A percentile compares a stretch with the other conserved stretches of the same genome.
phyloP scores from a whole-genome alignment of 2,113 vertebrate species.

The Alces alces region DNA sequence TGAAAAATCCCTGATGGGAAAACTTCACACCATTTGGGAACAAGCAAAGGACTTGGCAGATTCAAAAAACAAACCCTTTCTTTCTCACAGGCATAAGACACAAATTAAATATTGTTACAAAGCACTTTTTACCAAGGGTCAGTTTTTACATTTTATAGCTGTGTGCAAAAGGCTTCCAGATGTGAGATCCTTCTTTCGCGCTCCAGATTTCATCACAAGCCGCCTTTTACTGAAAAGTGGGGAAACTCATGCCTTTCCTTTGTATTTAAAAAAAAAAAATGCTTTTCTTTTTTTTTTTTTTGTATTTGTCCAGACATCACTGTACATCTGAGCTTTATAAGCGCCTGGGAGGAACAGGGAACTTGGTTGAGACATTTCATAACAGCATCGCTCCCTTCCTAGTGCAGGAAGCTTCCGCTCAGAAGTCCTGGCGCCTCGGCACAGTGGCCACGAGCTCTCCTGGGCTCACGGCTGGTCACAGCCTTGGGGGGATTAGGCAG shows the following conservation, averaged over 20 bases:
- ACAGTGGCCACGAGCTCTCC: not conserved
- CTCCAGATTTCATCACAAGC: slow-evolving; percentile 70
- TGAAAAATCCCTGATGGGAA: not conserved
- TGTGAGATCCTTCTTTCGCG: slow-evolving; percentile 74
- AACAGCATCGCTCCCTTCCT: not conserved
- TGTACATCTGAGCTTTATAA: slow-evolving; percentile 83
- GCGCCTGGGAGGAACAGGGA: slow-evolving; percentile 70
- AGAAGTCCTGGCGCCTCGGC: slow-evolving; percentile 35
- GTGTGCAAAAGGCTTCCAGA: slow-evolving; percentile 80
- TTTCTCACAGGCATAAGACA: slow-evolving; percentile 78
- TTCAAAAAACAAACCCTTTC: slow-evolving; percentile 62
- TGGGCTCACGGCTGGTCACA: slow-evolving; percentile 31
- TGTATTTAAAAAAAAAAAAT: slow-evolving; percentile 54
- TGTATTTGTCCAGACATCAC: slow-evolving; percentile 76
- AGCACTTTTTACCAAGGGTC: slow-evolving; percentile 85
- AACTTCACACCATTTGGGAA: slow-evolving; percentile 61
- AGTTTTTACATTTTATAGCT: slow-evolving; percentile 87
- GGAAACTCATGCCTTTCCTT: slow-evolving; percentile 69
- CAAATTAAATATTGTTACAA: slow-evolving; percentile 81
- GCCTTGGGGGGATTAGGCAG: not conserved
- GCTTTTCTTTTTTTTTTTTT: not conserved
- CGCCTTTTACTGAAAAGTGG: slow-evolving; percentile 67
- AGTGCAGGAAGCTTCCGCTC: not conserved
- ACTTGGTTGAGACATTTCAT: slow-evolving; percentile 28
- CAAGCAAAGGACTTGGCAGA: slow-evolving; percentile 73